Evolutionary conservation across 2,113 vertebrate genomes (phyloP).

Genomic region (Thomomys bottae): DNA sequence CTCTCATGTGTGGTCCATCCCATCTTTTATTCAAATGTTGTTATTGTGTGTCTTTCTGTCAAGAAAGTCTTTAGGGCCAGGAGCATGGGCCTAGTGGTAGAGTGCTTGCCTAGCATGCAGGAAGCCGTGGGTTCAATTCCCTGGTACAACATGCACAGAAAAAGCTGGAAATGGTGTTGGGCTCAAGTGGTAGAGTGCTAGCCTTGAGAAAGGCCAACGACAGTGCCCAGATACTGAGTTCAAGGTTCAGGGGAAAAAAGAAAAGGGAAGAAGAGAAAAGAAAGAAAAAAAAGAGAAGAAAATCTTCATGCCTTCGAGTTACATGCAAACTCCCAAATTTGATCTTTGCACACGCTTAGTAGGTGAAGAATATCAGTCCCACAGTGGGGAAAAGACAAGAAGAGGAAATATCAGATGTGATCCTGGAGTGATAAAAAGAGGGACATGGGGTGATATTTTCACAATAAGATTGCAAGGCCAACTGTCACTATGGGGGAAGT

Average conservation of each 20-base stretch:
- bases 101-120: no score
- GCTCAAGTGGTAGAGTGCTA: no score
- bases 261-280: no score
- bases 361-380: background rate
- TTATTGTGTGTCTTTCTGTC: background rate
- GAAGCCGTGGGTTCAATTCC: no score
- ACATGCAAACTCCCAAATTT: background rate
- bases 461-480: background rate
- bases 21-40: background rate
- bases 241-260: no score
- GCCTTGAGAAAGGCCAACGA: no score
- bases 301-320: background rate
- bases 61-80: background rate
- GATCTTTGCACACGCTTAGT: background rate
- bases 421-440: background rate
- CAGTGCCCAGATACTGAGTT: no score
- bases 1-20: no score
- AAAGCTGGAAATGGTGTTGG: no score
- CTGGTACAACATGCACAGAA: no score
- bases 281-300: no score
- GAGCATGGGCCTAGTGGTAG: no score
- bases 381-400: background rate
- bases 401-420: background rate
- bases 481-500: background rate
- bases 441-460: background rate